phyloP scores from a whole-genome alignment of 2,797 vertebrate genomes.

The Chiloscyllium punctatum region DNA sequence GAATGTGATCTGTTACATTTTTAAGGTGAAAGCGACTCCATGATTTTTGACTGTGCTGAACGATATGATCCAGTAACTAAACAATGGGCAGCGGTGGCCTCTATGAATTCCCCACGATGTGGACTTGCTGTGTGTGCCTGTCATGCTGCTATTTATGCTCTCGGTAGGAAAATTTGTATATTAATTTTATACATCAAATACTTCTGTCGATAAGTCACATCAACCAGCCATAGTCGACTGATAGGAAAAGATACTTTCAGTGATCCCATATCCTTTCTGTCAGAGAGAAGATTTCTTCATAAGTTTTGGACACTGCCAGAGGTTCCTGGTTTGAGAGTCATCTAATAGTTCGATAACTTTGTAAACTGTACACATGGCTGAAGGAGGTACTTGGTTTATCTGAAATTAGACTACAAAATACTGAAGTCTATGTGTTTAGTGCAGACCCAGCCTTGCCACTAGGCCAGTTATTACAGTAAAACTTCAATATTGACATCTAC shows the following conservation, averaged over 20 bases:
- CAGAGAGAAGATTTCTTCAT: background rate
- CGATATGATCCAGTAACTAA: constrained; percentile 91
- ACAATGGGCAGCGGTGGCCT: constrained; percentile 90
- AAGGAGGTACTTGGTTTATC: background rate
- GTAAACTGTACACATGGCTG: background rate
- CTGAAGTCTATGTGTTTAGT: too few species aligned
- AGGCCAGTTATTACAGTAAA: too few species aligned
- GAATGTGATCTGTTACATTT: background rate
- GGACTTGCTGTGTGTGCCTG: constrained; percentile 86
- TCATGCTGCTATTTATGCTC: constrained; percentile 86
- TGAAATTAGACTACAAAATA: background rate
- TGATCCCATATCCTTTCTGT: background rate
- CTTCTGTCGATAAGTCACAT: background rate
- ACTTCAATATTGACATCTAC: too few species aligned
- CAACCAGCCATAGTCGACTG: background rate
- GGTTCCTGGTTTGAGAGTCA: background rate
- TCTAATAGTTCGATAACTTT: background rate
- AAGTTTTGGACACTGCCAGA: background rate
- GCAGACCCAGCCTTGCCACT: too few species aligned
- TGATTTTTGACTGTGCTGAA: constrained; percentile 97
- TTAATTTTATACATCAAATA: background rate
- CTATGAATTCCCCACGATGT: constrained; percentile 86
- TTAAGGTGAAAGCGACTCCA: constrained; percentile 87
- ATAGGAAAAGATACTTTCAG: background rate
- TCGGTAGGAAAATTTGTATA: constrained; percentile 62